Evolutionary conservation across 2,888 invertebrate species (phyloP).

Genomic region (Leptothorax acervorum): DNA sequence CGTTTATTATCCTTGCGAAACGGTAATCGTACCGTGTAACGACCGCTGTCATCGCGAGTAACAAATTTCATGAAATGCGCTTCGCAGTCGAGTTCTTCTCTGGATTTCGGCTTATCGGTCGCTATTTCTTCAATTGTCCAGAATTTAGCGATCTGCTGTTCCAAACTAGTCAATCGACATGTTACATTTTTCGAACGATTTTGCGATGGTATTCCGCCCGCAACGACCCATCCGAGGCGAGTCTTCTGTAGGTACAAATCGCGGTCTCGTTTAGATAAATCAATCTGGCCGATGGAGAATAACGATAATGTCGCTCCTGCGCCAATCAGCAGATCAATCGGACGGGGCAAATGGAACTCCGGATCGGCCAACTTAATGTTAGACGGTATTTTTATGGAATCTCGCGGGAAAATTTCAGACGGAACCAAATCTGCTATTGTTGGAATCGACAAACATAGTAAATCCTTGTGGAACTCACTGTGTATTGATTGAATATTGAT

Average conservation of each 20-base stretch:
- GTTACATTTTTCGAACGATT: neutral
- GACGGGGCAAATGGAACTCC: conserved; percentile 60
- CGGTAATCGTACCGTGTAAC: neutral
- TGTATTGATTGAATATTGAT: conserved; percentile 43
- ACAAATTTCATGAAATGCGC: neutral
- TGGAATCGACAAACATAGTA: conserved; percentile 54
- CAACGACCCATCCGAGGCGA: conserved; percentile 61
- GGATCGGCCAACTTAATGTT: conserved; percentile 67
- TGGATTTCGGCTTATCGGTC: accelerated
- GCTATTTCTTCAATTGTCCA: neutral
- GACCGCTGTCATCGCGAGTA: neutral
- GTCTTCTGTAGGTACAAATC: conserved; percentile 63
- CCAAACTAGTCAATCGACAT: neutral
- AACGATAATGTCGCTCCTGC: conserved; percentile 59
- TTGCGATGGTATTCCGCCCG: conserved; percentile 13
- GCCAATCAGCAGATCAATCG: conserved; percentile 63
- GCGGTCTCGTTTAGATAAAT: neutral
- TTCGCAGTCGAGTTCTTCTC: neutral
- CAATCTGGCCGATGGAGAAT: conserved; percentile 57
- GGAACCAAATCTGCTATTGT: conserved; percentile 44
- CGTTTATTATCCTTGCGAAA: neutral
- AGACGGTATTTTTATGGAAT: conserved; percentile 46
- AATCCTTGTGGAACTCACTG: conserved; percentile 9
- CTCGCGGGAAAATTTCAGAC: conserved; percentile 48
- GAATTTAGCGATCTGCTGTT: neutral